Evolutionary conservation across 2,888 invertebrate species (phyloP).

Genomic region (Nesidiocoris tenuis): DNA sequence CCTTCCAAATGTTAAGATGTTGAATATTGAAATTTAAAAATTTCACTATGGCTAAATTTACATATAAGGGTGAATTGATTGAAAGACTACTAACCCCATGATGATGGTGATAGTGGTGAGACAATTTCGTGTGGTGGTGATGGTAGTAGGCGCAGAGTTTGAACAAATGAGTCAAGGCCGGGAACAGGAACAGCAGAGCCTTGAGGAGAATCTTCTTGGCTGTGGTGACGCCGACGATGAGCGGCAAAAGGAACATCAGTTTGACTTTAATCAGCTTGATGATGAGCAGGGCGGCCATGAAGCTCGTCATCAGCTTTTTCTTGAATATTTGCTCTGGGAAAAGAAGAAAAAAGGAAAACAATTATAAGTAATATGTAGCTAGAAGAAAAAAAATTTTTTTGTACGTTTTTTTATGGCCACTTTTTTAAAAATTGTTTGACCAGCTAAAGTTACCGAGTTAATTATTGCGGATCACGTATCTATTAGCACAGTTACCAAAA

Average conservation of each 20-base stretch:
- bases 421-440: too few relatives aligned
- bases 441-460: too few relatives aligned
- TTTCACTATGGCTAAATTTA: too few relatives aligned
- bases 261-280: conserved; percentile 78
- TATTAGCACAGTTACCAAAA: too few relatives aligned
- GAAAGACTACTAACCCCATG: conserved; percentile 37
- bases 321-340: conserved; percentile 74
- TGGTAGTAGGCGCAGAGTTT: conserved; percentile 83
- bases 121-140: conserved; percentile 71
- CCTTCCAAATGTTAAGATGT: too few relatives aligned
- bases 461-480: too few relatives aligned
- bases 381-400: too few relatives aligned
- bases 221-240: conserved; percentile 75
- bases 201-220: conserved; percentile 83
- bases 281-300: conserved; percentile 72
- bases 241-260: conserved; percentile 74
- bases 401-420: too few relatives aligned
- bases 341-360: too few relatives aligned
- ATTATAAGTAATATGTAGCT: too few relatives aligned
- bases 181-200: conserved; percentile 76
- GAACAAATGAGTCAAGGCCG: conserved; percentile 77
- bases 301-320: conserved; percentile 71
- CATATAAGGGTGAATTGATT: too few relatives aligned
- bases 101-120: conserved; percentile 72
- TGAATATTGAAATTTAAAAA: too few relatives aligned